phyloP scores from a whole-genome alignment of 2,113 vertebrate species.

The Sinocyclocheilus anophthalmus region DNA sequence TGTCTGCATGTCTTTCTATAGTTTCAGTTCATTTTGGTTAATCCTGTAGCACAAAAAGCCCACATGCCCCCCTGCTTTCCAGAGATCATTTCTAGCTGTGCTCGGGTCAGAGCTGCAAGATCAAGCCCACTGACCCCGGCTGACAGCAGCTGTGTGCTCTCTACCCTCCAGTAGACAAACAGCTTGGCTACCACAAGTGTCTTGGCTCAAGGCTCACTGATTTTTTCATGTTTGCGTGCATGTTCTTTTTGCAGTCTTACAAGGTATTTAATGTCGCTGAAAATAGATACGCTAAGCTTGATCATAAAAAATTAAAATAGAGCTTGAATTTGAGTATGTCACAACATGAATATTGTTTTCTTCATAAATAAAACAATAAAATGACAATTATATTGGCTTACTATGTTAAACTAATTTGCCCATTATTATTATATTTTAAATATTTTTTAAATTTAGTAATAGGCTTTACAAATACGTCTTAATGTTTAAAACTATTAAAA shows the following conservation, averaged over 20 bases:
- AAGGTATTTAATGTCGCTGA: slow-evolving; percentile 6
- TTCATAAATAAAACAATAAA: not conserved
- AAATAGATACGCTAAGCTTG: not conserved
- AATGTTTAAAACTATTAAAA: not conserved
- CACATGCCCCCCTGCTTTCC: not conserved
- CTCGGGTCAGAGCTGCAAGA: slow-evolving; percentile 34
- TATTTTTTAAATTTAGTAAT: too few species aligned
- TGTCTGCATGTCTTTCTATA: slow-evolving; percentile 1
- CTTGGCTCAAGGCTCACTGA: slow-evolving; percentile 5
- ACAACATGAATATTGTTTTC: not conserved
- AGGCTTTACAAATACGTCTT: not conserved
- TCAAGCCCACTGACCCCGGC: slow-evolving; percentile 14
- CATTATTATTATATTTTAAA: not conserved
- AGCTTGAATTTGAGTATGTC: not conserved
- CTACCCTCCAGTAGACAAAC: slow-evolving; percentile 40
- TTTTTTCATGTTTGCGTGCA: not conserved
- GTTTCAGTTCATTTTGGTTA: not conserved
- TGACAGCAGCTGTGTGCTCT: slow-evolving; percentile 34
- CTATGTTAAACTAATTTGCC: not conserved
- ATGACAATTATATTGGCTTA: not conserved
- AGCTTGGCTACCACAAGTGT: slow-evolving; percentile 43
- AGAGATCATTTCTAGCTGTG: slow-evolving; percentile 22
- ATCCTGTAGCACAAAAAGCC: not conserved
- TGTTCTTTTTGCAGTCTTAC: slow-evolving; percentile 19
- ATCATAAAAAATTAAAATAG: not conserved